Evolutionary conservation across 2,888 invertebrate genomes (phyloP).

Genomic region (Phytoseiulus persimilis): DNA sequence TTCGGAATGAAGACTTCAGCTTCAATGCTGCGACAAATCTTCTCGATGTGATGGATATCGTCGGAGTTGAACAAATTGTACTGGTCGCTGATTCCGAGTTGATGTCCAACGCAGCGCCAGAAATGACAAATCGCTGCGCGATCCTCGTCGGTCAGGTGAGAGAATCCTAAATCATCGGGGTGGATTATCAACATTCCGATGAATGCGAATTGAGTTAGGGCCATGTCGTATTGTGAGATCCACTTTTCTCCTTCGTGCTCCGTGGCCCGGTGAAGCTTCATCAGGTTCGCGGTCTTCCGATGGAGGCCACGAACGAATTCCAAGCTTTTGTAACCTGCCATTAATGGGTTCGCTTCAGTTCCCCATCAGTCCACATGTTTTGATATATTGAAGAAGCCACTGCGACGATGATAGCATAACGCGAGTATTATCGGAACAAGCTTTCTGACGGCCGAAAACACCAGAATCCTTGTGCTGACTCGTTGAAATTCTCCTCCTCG

Average conservation of each 20-base stretch:
- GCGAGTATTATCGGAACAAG: too few relatives aligned
- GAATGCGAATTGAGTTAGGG: slow-evolving; percentile 76
- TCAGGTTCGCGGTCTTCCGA: background rate
- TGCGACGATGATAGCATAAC: too few relatives aligned
- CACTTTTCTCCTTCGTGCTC: slow-evolving; percentile 7
- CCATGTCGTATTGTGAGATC: slow-evolving; percentile 70
- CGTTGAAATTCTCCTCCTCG: too few relatives aligned
- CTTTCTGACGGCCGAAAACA: too few relatives aligned
- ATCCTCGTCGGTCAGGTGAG: slow-evolving; percentile 57
- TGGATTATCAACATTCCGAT: slow-evolving; percentile 63
- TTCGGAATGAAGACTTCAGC: slow-evolving; percentile 9
- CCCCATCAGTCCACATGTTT: too few relatives aligned
- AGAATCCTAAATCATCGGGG: slow-evolving; percentile 60
- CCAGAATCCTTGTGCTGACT: too few relatives aligned
- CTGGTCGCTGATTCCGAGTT: slow-evolving; percentile 8
- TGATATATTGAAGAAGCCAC: too few relatives aligned
- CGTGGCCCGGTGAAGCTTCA: background rate
- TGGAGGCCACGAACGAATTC: background rate
- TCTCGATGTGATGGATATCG: slow-evolving; percentile 14
- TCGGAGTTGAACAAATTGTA: slow-evolving; percentile 27
- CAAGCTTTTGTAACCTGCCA: slow-evolving; percentile 9
- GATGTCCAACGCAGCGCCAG: slow-evolving; percentile 65
- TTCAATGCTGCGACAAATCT: slow-evolving; percentile 15
- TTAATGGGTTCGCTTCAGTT: background rate
- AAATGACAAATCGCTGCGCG: slow-evolving; percentile 68